These are phyloP conservation scores for Episyrphus balteatus DNA, from an alignment of 1,140 invertebrate species.

Conservation along the genomic window DNA sequence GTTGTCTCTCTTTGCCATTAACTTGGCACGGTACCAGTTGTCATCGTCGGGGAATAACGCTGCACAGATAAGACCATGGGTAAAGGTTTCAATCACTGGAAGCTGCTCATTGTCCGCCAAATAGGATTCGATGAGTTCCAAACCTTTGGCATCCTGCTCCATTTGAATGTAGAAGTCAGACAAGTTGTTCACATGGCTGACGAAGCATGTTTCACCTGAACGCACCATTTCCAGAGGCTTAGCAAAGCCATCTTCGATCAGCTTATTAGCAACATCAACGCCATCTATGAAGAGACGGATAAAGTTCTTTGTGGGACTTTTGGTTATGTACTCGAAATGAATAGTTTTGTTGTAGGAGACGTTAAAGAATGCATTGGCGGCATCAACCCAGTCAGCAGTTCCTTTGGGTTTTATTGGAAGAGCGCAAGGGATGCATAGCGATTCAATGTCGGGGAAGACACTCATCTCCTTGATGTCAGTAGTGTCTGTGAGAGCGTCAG, in stretches of 20 bases:
- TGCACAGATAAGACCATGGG: slow-evolving; percentile 50
- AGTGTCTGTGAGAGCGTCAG: slow-evolving; percentile 52
- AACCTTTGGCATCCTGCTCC: slow-evolving; percentile 45
- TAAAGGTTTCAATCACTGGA: slow-evolving; percentile 16
- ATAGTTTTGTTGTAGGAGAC: slow-evolving; percentile 25
- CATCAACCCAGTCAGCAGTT: slow-evolving; percentile 53
- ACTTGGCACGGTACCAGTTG: slow-evolving; percentile 56
- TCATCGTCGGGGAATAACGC: slow-evolving; percentile 57
- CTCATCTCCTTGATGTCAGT: slow-evolving; percentile 47
- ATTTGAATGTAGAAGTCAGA: slow-evolving; percentile 61
- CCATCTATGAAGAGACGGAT: slow-evolving; percentile 52
- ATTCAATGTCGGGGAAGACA: slow-evolving; percentile 40
- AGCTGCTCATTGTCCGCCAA: slow-evolving; percentile 35
- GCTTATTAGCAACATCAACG: slow-evolving; percentile 47
- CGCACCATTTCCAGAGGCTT: slow-evolving; percentile 39
- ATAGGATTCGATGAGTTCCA: slow-evolving; percentile 50
- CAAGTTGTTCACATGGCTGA: slow-evolving; percentile 54
- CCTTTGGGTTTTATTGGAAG: slow-evolving; percentile 51
- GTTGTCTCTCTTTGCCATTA: slow-evolving; percentile 47
- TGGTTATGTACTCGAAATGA: slow-evolving; percentile 42
- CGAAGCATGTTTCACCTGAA: slow-evolving; percentile 45
- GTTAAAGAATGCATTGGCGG: slow-evolving; percentile 47
- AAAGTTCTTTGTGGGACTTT: slow-evolving; percentile 35
- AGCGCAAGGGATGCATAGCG: slow-evolving; percentile 49
- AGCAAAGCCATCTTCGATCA: slow-evolving; percentile 43